Percentiles rank a stretch among this genome's conserved stretches.
phyloP scores from a whole-genome alignment of 2,888 invertebrate species.

The Troilus luridus region DNA sequence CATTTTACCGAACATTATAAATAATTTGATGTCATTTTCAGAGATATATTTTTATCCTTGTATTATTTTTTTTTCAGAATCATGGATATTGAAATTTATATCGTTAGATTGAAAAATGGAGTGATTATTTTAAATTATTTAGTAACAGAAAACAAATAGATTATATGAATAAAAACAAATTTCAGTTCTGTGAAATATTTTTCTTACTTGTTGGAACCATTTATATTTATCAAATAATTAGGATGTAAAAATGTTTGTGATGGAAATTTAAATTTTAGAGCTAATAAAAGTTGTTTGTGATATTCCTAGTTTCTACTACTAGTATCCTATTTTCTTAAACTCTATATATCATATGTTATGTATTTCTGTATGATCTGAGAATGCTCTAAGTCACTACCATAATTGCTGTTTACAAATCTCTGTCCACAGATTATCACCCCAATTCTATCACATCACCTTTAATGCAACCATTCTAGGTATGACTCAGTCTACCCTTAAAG shows the following conservation, averaged over 20 bases:
- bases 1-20: not conserved
- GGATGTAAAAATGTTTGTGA: not conserved
- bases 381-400: too few species aligned
- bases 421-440: too few species aligned
- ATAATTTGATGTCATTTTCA: too few species aligned
- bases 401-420: too few species aligned
- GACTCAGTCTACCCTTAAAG: too few species aligned
- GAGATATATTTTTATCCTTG: not conserved
- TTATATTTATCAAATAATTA: not conserved
- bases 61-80: not conserved
- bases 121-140: not conserved
- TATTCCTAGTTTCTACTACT: not conserved
- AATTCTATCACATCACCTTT: too few species aligned
- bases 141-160: not conserved
- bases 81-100: not conserved
- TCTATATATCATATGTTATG: too few species aligned
- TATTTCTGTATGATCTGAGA: too few species aligned
- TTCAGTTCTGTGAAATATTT: not conserved
- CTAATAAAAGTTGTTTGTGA: not conserved
- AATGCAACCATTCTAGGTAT: too few species aligned
- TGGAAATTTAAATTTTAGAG: too few species aligned
- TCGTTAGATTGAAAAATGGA: not conserved
- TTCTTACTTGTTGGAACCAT: not conserved
- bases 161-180: not conserved
- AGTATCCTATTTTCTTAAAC: not conserved